Percentiles rank a stretch among this genome's conserved stretches.
phyloP scores from a whole-genome alignment of 2,888 invertebrate species.

The Drosophila meridiana region DNA sequence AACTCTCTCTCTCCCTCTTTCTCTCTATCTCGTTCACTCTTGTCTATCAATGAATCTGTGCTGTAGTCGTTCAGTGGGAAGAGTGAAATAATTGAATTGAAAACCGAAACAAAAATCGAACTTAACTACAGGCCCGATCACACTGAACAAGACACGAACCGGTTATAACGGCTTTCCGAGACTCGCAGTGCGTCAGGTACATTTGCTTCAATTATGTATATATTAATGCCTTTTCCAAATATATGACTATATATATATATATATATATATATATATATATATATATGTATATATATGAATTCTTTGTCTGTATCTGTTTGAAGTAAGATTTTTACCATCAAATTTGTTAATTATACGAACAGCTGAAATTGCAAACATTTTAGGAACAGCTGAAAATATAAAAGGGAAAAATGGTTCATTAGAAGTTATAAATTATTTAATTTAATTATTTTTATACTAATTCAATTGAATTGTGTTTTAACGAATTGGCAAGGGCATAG shows the following conservation, averaged over 20 bases:
- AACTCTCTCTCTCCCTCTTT: constrained; percentile 17
- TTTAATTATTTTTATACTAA: background rate
- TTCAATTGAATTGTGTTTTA: too few relatives aligned
- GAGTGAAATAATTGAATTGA: constrained; percentile 10
- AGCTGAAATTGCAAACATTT: too few relatives aligned
- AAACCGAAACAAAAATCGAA: background rate
- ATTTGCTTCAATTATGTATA: constrained; percentile 35
- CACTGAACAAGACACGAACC: constrained; percentile 35
- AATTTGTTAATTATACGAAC: too few relatives aligned
- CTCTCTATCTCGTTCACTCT: constrained; percentile 14
- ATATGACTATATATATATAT: background rate
- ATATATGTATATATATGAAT: background rate
- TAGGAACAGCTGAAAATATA: too few relatives aligned
- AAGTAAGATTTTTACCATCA: background rate
- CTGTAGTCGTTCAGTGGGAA: constrained; percentile 40
- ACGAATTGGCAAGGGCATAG: constrained; percentile 36
- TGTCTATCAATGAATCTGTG: constrained; percentile 36
- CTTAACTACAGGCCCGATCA: constrained; percentile 22
- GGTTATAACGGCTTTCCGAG: constrained; percentile 33
- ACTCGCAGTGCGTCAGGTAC: constrained; percentile 45
- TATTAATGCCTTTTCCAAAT: constrained; percentile 39
- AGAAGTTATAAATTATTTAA: too few relatives aligned
- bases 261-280: background rate
- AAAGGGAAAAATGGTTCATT: too few relatives aligned
- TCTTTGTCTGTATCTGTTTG: background rate